These are phyloP conservation scores for Eupsittula cactorum DNA, from an alignment of 2,113 vertebrate genomes.

Conservation along the genomic window DNA sequence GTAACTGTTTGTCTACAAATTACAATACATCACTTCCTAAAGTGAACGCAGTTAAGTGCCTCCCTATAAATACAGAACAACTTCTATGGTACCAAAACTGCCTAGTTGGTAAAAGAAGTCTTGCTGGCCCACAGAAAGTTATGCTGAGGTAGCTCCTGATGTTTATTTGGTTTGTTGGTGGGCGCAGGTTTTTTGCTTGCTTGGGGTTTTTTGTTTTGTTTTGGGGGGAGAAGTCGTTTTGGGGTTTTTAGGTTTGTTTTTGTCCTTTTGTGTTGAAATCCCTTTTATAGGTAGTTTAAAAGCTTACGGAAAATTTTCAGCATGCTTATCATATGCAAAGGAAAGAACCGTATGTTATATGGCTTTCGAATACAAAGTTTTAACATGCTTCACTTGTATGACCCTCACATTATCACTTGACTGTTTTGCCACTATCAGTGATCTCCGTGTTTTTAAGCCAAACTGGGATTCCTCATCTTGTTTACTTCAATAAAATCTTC, in stretches of 20 bases:
- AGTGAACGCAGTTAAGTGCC: not conserved
- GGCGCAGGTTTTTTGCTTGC: not conserved
- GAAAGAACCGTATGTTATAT: not conserved
- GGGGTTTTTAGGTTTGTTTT: not conserved
- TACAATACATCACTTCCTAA: not conserved
- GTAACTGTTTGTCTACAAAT: not conserved
- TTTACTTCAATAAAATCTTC: not conserved
- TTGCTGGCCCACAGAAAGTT: not conserved
- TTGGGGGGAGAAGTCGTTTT: not conserved
- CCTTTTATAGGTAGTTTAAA: not conserved
- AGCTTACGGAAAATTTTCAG: not conserved
- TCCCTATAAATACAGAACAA: not conserved
- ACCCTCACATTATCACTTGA: not conserved
- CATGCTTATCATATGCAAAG: not conserved
- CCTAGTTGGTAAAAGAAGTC: not conserved
- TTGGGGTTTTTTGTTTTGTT: not conserved
- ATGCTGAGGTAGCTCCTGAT: not conserved
- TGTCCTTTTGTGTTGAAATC: not conserved
- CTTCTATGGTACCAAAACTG: not conserved
- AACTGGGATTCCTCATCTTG: not conserved
- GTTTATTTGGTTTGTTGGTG: not conserved
- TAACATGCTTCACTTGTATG: not conserved
- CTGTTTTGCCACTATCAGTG: not conserved
- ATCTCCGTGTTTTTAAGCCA: not conserved
- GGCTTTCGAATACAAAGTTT: not conserved